phyloP scores from a whole-genome alignment of 2,888 invertebrate species.

The Ormyrus thymus region DNA sequence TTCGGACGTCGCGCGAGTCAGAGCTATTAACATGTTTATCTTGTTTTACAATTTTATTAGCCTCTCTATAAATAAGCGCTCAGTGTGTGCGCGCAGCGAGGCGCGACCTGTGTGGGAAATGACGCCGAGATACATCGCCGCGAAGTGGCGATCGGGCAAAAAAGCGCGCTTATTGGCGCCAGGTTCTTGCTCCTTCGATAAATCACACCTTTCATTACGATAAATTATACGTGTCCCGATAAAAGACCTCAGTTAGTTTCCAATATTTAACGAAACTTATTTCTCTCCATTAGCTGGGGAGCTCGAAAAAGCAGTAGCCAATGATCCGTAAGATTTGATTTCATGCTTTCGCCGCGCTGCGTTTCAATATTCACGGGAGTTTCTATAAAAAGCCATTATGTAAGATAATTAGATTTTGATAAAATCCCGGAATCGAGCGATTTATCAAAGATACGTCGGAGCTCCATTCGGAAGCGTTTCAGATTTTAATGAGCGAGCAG shows the following conservation, averaged over 20 bases:
- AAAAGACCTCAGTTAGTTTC: slow-evolving; percentile 18
- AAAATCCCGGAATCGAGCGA: neutral
- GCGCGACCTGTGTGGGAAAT: slow-evolving; percentile 32
- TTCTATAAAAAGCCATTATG: neutral
- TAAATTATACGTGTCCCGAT: slow-evolving; percentile 30
- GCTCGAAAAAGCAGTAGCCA: neutral
- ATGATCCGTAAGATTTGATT: slow-evolving; percentile 12
- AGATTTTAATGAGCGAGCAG: too few relatives aligned
- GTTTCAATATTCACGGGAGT: neutral
- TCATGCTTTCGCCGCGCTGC: neutral
- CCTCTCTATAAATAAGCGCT: slow-evolving; percentile 2
- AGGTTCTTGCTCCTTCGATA: slow-evolving; percentile 4
- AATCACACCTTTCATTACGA: neutral
- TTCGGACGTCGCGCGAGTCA: neutral
- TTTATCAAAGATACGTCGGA: neutral
- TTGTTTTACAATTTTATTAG: slow-evolving; percentile 38
- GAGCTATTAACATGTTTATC: slow-evolving; percentile 36
- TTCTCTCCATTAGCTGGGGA: neutral
- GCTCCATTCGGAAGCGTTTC: too few relatives aligned
- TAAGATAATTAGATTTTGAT: neutral
- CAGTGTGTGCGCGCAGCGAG: neutral
- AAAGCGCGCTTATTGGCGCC: slow-evolving; percentile 29
- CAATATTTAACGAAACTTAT: slow-evolving; percentile 21
- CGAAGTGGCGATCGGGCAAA: neutral
- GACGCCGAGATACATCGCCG: slow-evolving; percentile 15